phyloP scores from a whole-genome alignment of 2,888 invertebrate species.

The Epirrita christyi region DNA sequence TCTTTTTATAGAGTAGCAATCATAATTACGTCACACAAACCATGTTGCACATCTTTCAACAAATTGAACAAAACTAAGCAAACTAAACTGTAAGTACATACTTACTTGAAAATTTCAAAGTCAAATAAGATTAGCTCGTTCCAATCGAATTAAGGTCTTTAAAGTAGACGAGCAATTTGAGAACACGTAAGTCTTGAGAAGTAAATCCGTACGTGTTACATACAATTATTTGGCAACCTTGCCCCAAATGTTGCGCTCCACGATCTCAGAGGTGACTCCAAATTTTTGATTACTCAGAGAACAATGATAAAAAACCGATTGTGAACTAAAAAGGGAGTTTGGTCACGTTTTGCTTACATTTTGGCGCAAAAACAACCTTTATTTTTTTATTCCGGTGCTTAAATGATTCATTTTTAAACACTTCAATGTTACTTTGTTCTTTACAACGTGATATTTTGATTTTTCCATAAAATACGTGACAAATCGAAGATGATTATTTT shows the following conservation, averaged over 20 bases:
- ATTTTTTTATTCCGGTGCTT: slow-evolving; percentile 32
- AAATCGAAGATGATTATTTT: background rate
- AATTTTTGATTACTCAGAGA: slow-evolving; percentile 52
- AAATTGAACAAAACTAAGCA: too few relatives aligned
- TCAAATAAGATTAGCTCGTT: background rate
- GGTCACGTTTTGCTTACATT: slow-evolving; percentile 40
- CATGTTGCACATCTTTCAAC: too few relatives aligned
- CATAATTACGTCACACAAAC: too few relatives aligned
- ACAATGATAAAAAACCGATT: slow-evolving; percentile 46
- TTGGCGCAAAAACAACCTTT: slow-evolving; percentile 37
- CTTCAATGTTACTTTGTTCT: slow-evolving; percentile 16
- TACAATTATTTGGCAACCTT: slow-evolving; percentile 38
- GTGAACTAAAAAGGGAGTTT: slow-evolving; percentile 37
- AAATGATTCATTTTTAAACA: slow-evolving; percentile 35
- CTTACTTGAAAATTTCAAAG: background rate
- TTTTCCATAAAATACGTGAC: slow-evolving; percentile 9
- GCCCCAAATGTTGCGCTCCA: slow-evolving; percentile 33
- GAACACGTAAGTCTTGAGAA: slow-evolving; percentile 19
- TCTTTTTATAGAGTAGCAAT: too few relatives aligned
- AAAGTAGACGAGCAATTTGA: slow-evolving; percentile 16
- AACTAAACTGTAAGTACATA: too few relatives aligned
- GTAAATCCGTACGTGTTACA: slow-evolving; percentile 36
- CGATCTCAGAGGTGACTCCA: slow-evolving; percentile 58
- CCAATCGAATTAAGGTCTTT: slow-evolving; percentile 13
- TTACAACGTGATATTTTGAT: slow-evolving; percentile 20